Base-by-base conservation (phyloP, 1,140 invertebrate species). In the Orussus abietinus region DNA sequence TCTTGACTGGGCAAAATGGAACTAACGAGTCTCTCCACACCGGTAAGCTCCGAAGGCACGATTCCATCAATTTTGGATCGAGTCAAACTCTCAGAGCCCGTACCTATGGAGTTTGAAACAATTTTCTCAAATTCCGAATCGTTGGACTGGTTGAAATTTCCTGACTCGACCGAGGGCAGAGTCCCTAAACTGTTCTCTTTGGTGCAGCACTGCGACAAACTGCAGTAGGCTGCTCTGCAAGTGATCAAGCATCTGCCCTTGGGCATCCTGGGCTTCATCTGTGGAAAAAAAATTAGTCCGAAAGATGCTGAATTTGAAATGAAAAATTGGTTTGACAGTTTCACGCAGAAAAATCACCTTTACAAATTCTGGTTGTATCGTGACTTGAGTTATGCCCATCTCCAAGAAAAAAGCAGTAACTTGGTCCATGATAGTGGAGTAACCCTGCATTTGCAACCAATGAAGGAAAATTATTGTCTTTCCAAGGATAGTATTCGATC, bases 331-430 rank as follows among this genome's bases (percentile, higher is more conserved):
- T 5, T 25, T 22, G n/a, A 26, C 7, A 28, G 10, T 2, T 13
- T 25, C 22, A 42, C n/a, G n/a, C 18, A 5, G 2, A 15, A 26
- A 17, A 30, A 36, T 31, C 53, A 73, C 70, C 42, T 70, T 67
- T 9, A 64, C 48, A 60, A 90, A 88, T 72, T 90, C 86, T 1
- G 86, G 86, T 55, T 90, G 86, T 53, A 88, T 81, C 2, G 86
- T 88, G 2, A 87, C 80, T 50, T 83, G 79, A 2, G 81, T 81
- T 22, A 90, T 86, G 3, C 86, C 85, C 60, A 86, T 82, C 38
- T 82, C 77, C 5, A 78, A 63, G 48, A 90, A 86, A 64, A 87
- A 88, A 1, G 77, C 66, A 3, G 76, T 80, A 2, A 87, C 75
- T 31, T 80, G 75, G 29, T 82, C 74, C 12, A 78, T 82, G 18